phyloP scores from a whole-genome alignment of 2,888 invertebrate genomes.

The Kryphioiulus occultus region DNA sequence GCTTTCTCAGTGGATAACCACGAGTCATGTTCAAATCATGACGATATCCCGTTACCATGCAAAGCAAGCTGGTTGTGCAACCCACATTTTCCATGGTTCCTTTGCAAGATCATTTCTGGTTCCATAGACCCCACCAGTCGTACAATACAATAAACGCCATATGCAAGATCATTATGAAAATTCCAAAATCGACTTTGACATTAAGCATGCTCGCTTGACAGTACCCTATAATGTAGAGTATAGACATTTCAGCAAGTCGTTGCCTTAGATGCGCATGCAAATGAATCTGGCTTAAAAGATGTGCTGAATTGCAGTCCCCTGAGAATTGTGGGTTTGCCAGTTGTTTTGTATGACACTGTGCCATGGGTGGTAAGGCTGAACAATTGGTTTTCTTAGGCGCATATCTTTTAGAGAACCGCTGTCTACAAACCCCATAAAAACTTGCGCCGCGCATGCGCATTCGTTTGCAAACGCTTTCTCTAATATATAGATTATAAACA shows the following conservation, averaged over 20 bases:
- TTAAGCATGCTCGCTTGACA: not conserved
- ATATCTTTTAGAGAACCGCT: not conserved
- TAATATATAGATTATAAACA: constrained; percentile 40
- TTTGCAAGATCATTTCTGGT: not conserved
- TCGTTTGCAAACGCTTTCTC: not conserved
- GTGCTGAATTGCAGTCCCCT: not conserved
- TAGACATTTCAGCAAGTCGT: not conserved
- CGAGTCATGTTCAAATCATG: not conserved
- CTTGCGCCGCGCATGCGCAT: not conserved
- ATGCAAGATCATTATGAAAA: constrained; percentile 32
- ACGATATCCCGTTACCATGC: not conserved
- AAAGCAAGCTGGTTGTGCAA: not conserved
- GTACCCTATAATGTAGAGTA: not conserved
- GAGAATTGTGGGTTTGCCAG: not conserved
- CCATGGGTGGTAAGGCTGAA: constrained; percentile 27
- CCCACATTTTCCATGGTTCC: not conserved
- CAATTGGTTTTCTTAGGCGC: not conserved
- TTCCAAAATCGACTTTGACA: not conserved
- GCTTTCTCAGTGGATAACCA: not conserved
- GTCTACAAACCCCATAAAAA: not conserved
- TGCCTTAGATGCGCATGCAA: not conserved
- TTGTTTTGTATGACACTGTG: not conserved
- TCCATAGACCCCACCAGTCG: not conserved
- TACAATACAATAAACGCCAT: constrained; percentile 7
- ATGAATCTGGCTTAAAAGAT: constrained; percentile 11